Conservation (phyloP, 2,113 vertebrate genomes). For the Penelope pileata region DNA sequence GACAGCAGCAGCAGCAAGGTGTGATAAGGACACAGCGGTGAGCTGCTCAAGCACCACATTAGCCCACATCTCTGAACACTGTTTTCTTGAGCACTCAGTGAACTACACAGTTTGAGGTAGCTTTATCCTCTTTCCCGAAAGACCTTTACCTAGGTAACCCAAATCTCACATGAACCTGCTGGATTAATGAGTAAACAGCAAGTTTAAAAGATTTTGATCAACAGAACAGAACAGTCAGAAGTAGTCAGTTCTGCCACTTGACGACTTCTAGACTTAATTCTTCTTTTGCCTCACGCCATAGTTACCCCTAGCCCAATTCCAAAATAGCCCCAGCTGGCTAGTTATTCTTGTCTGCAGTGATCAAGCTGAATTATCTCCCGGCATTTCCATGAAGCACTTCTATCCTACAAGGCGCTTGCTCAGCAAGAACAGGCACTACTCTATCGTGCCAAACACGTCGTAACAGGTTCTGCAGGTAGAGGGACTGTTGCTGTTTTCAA, state of each 20-base stretch:
- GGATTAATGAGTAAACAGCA: neutral
- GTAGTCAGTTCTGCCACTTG: neutral
- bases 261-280: neutral
- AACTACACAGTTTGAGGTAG: neutral
- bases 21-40: neutral
- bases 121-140: neutral
- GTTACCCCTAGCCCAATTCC: neutral
- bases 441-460: neutral
- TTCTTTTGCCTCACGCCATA: neutral
- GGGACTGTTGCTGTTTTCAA: neutral
- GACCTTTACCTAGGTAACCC: neutral
- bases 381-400: neutral
- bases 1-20: neutral
- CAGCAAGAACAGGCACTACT: neutral
- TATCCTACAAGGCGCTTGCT: neutral
- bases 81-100: neutral
- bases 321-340: neutral
- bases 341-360: neutral
- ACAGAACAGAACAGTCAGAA: neutral
- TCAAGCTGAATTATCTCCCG: neutral
- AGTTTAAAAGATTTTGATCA: neutral
- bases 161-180: neutral
- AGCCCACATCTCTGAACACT: rapidly evolving
- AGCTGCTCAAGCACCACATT: rapidly evolving
- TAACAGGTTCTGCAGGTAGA: neutral